A percentile compares a stretch with the other conserved stretches of the same genome.
Conservation (phyloP, 2,797 vertebrate species). For the Ataeniobius toweri region DNA sequence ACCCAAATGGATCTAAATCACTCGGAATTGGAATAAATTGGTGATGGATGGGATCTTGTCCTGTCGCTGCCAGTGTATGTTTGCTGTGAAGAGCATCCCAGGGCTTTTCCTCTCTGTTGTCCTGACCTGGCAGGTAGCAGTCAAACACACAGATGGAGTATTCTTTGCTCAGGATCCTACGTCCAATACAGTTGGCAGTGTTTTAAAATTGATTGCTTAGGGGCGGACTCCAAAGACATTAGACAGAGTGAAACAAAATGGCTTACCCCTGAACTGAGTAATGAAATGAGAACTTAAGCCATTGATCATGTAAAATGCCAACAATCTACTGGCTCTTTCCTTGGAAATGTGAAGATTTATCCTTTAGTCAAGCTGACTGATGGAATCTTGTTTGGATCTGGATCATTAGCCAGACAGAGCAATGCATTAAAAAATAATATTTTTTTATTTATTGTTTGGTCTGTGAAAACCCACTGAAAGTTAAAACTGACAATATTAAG, state of each 20-base stretch:
- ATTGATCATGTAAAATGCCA: conserved; percentile 7
- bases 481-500: too few relatives aligned
- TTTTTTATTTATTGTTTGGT: not conserved
- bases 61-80: conserved; percentile 44
- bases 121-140: conserved; percentile 60
- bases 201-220: conserved; percentile 31
- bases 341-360: not conserved
- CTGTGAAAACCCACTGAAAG: not conserved
- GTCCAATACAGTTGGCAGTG: conserved; percentile 21
- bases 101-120: conserved; percentile 51
- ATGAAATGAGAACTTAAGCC: not conserved
- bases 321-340: not conserved
- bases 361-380: not conserved
- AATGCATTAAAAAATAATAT: not conserved
- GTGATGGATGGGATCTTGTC: conserved; percentile 73
- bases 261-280: not conserved
- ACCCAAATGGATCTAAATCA: conserved; percentile 64
- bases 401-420: not conserved
- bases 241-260: conserved; percentile 7
- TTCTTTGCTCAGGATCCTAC: conserved; percentile 41
- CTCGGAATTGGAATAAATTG: conserved; percentile 70
- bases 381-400: not conserved
- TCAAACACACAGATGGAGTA: conserved; percentile 42
- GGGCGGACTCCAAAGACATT: not conserved
- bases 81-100: conserved; percentile 53